A percentile compares a stretch with the other conserved stretches of the same genome.
Conservation (phyloP, 2,113 vertebrate genomes). For the Phalacrocorax aristotelis region DNA sequence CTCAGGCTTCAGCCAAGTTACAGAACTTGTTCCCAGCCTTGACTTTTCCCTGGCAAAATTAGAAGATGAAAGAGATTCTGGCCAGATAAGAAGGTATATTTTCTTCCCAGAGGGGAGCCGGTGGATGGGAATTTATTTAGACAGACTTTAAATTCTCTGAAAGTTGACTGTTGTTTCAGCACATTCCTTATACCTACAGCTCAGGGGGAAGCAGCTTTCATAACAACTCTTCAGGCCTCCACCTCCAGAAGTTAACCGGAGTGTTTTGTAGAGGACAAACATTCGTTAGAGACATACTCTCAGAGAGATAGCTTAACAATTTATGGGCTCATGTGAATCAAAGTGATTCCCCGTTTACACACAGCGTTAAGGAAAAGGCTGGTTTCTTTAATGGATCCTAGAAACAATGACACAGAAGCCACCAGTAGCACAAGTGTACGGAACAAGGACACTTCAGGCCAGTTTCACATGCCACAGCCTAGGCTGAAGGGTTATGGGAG, state of each 20-base stretch:
- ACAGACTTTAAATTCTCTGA: not conserved
- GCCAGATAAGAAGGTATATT: not conserved
- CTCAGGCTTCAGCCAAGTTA: not conserved
- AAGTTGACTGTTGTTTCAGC: not conserved
- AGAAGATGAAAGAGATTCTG: not conserved
- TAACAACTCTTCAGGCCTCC: not conserved
- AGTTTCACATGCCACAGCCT: not conserved
- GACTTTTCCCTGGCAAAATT: not conserved
- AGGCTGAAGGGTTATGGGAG: not conserved
- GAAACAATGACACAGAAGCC: not conserved
- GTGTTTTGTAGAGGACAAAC: not conserved
- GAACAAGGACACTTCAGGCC: not conserved
- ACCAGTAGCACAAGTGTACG: rapidly evolving
- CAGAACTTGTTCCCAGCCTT: not conserved
- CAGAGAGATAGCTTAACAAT: not conserved
- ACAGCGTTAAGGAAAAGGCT: not conserved
- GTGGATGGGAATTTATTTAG: conserved; percentile 1
- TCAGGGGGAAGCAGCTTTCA: not conserved
- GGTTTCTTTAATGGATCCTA: not conserved
- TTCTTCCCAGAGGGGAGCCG: not conserved
- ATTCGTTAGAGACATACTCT: not conserved
- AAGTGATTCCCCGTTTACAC: not conserved
- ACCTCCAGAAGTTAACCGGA: not conserved
- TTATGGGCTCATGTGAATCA: not conserved
- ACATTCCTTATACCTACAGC: not conserved